phyloP scores from a whole-genome alignment of 92 coral and sea anemone species.

The Parazoanthus darwini region DNA sequence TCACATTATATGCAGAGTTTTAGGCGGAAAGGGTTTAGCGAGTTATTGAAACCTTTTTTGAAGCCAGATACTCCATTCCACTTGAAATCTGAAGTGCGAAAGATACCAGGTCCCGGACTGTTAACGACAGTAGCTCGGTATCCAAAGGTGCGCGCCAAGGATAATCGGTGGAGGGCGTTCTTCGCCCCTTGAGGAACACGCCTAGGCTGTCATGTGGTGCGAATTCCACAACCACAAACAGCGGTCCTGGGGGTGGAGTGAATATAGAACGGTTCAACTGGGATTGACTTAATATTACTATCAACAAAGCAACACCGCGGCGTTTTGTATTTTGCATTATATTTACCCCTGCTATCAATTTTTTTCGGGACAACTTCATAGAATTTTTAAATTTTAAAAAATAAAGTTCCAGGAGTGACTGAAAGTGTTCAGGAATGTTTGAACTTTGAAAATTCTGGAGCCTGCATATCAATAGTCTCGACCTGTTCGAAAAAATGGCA shows the following conservation, averaged over 20 bases:
- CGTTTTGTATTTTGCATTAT: too few relatives aligned
- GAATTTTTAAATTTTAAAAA: too few relatives aligned
- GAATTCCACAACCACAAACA: slow-evolving; percentile 49
- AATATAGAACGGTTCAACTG: neutral
- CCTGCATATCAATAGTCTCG: too few relatives aligned
- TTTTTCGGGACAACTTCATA: too few relatives aligned
- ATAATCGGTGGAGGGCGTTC: slow-evolving; percentile 31
- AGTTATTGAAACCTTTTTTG: slow-evolving; percentile 39
- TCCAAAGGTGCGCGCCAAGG: slow-evolving; percentile 11
- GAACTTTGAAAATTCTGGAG: too few relatives aligned
- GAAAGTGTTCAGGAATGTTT: too few relatives aligned
- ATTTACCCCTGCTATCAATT: too few relatives aligned
- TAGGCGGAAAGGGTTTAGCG: neutral
- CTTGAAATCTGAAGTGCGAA: slow-evolving; percentile 48
- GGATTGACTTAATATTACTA: neutral
- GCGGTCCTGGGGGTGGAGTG: neutral
- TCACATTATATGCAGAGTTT: too few relatives aligned
- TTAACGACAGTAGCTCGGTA: slow-evolving; percentile 18
- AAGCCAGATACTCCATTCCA: slow-evolving; percentile 54
- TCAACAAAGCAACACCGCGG: neutral
- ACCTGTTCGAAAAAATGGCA: too few relatives aligned
- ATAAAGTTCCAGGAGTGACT: too few relatives aligned
- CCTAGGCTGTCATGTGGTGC: slow-evolving; percentile 52
- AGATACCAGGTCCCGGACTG: slow-evolving; percentile 49
- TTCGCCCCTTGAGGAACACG: slow-evolving; percentile 40